Evolutionary conservation across 2,113 vertebrate genomes (phyloP), one percentile per base, ranked within the genome.

Genomic region (Neoarius graeffei): DNA sequence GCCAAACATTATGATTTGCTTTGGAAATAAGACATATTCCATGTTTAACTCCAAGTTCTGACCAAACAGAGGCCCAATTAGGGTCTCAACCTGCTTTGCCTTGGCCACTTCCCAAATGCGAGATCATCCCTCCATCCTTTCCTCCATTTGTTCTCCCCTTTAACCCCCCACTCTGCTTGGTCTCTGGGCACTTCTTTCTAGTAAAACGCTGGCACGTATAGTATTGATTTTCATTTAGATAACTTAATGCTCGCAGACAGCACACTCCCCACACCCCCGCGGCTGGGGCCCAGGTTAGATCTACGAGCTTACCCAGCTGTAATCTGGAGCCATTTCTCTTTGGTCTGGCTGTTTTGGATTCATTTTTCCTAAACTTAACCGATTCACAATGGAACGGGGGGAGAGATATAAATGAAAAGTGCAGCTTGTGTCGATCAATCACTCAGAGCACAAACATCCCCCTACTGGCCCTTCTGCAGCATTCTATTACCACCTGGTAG

Each of bases 151-250:
- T 85, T 73, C 83, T 88, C 35, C 52, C 57, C 81, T 48, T 79
- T 71, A 79, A 79, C 77, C 84, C 82, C 85, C 42, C 82, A 50
- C 83, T 81, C 73, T 7, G 94, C 88, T 89, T 82, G 91, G 94
- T 96, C 96, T 96, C 96, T 85, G 91, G 96, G 95, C 96, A 95
- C 95, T 96, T 94, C 94, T 95, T 95, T 92, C 94, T 93, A 95
- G 96, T 96, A 95, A 96, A 87, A 96, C 94, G 95, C 95, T 95
- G 96, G 95, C 96, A 96, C 96, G 96, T 94, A 96, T 92, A 96
- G 96, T 98, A 98, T 99, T 97, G 97, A 98, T 98, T 98, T 98
- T 97, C 97, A 98, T 98, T 98, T 98, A 98, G 97, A 99, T 97
- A 98, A 97, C 97, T 98, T 98, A 98, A 97, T 98, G 96, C 97